phyloP scores from a whole-genome alignment of 2,113 vertebrate species.

The Larimichthys polyactis region DNA sequence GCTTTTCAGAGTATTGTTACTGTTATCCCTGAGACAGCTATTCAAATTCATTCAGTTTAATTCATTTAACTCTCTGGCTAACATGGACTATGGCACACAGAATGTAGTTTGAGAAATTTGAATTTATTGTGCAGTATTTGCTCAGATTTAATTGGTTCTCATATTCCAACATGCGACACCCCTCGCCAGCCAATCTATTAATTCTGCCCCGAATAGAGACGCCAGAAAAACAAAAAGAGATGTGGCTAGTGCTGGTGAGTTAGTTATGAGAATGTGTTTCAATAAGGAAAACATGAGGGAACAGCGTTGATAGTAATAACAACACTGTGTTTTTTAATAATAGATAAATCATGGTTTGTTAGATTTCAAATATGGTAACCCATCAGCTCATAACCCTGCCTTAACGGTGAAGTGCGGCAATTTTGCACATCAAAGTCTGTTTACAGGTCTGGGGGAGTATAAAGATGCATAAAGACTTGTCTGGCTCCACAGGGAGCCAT shows the following conservation, averaged over 20 bases:
- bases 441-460: no score
- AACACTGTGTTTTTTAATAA: neutral
- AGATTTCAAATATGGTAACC: neutral
- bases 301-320: neutral
- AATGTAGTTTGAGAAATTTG: constrained; percentile 30
- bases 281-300: neutral
- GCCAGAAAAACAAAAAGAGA: constrained; percentile 13
- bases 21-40: constrained; percentile 29
- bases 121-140: constrained; percentile 24
- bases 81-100: constrained; percentile 19
- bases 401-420: no score
- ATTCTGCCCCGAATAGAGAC: neutral
- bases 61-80: constrained; percentile 49
- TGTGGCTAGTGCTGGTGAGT: neutral
- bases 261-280: constrained; percentile 1
- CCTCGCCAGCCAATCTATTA: constrained; percentile 24
- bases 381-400: neutral
- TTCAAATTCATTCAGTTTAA: constrained; percentile 46
- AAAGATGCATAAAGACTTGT: no score
- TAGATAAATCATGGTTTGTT: neutral
- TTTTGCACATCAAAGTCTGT: no score
- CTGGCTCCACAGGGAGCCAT: no score
- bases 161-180: constrained; percentile 5
- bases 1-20: constrained; percentile 29
- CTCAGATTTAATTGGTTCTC: constrained; percentile 44